phyloP scores from a whole-genome alignment of 2,113 vertebrate genomes.

The human region GRCh38 chr13:66080501-66081000 shows the following conservation, averaged over 20 bases:
- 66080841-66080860: background rate
- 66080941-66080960: background rate
- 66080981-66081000: background rate
- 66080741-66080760: background rate
- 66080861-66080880: background rate
- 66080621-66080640: background rate
- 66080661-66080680: background rate
- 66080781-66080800: background rate
- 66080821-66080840: background rate
- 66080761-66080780: background rate
- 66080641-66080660: background rate
- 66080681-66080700: background rate
- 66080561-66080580: background rate
- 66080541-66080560: background rate
- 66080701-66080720: background rate
- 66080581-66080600: background rate
- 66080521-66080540: background rate
- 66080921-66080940: background rate
- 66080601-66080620: background rate
- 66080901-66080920: background rate
- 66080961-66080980: background rate
- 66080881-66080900: background rate
- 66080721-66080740: background rate
- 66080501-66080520: background rate
- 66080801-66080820: background rate